Base-by-base conservation (phyloP, 2,888 invertebrate species). In the Drosophila tripunctata region DNA sequence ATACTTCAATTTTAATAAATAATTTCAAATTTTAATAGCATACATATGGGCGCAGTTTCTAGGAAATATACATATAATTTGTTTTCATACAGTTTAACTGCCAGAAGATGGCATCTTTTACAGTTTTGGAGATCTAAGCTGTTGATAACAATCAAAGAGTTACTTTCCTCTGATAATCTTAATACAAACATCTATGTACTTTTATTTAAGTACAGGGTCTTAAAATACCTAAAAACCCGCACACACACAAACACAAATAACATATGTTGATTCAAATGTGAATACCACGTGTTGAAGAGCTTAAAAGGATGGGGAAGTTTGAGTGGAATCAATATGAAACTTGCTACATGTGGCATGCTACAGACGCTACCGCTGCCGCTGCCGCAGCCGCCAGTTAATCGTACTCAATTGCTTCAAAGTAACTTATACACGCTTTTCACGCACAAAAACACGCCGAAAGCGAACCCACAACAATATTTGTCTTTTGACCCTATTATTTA, bases 401-500 rank as follows among this genome's bases (percentile, higher is more conserved):
- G 76, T 58, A 74, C 75, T 75, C 83, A 86, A 88, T 84, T 87
- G 81, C 84, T 71, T 67, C 66, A 56, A 69, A 71, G 72, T 69
- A 87, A 87, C 88, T 86, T 87, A 75, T 62, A 74, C 82, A 88
- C 84, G 75, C 88, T 75, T 84, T 87, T 75, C 84, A 88, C 84
- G 87, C 86, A 85, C 75, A 65, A 79, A 40, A 40, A 72, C 70
- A 73, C 63, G 84, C 86, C 81, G 75, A 72, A 56, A 78, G 84
- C 78, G 58, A 57, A 68, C 72, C 73, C 78, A 75, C 85, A 82
- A 76, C 75, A 85, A 77, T 82, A 76, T 79, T 87, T 79, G 79
- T 80, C 87, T 83, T 83, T 84, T 84, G 84, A 84, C 86, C 83
- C 83, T 83, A 83, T 84, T 84, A 84, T 84, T 86, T 86, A 83